phyloP scores from a whole-genome alignment of 2,797 vertebrate species.

The Siniperca undulata region DNA sequence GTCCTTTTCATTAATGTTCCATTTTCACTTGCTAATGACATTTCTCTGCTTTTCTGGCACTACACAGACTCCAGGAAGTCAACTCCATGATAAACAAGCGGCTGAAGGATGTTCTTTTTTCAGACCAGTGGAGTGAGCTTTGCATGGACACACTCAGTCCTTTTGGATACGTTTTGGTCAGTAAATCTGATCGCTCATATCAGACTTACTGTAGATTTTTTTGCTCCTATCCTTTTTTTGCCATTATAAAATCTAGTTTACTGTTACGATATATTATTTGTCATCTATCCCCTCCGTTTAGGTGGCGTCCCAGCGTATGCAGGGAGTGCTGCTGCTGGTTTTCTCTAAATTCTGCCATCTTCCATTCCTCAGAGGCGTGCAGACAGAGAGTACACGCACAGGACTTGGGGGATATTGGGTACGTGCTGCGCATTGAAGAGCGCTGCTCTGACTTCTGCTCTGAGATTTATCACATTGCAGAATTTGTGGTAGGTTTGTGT shows the following conservation, averaged over 20 bases:
- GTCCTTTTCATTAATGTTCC: constrained; percentile 22
- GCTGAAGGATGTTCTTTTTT: constrained; percentile 97
- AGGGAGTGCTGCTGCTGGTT: constrained; percentile 94
- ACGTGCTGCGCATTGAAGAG: constrained; percentile 69
- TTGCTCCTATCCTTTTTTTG: background rate
- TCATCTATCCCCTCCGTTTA: constrained; percentile 58
- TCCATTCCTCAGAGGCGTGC: constrained; percentile 93
- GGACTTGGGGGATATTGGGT: constrained; percentile 99
- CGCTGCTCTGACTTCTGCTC: constrained; percentile 23
- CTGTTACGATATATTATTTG: background rate
- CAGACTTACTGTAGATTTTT: background rate
- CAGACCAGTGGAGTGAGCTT: constrained; percentile 97
- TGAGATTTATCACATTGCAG: constrained; percentile 39
- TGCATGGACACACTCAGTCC: constrained; percentile 96
- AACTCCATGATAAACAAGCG: constrained; percentile 98
- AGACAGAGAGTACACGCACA: constrained; percentile 95
- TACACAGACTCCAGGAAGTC: constrained; percentile 94
- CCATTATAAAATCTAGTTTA: background rate
- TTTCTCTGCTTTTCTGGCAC: constrained; percentile 48
- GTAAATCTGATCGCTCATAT: constrained; percentile 55
- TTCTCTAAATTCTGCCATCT: constrained; percentile 96
- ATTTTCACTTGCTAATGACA: constrained; percentile 17
- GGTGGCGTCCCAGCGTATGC: constrained; percentile 97
- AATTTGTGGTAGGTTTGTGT: constrained; percentile 20
- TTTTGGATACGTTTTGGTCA: constrained; percentile 95